Evolutionary conservation across 2,797 vertebrate genomes (phyloP).

Genomic region (Semotilus atromaculatus): DNA sequence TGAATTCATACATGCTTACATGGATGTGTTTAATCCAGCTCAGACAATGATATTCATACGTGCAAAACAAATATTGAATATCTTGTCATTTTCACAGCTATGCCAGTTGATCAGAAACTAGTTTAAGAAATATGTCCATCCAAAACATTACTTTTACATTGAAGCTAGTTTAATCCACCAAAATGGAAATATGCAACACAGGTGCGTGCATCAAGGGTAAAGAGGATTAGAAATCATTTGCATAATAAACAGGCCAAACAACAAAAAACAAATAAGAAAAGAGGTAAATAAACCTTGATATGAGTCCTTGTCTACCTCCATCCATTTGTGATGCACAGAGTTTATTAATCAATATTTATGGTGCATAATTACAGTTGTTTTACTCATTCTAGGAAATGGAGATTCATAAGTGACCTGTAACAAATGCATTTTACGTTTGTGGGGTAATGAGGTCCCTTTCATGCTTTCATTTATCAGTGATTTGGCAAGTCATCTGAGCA

Average conservation of each 20-base stretch:
- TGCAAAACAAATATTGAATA: constrained; percentile 1
- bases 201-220: constrained; percentile 67
- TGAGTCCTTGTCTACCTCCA: constrained; percentile 76
- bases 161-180: constrained; percentile 64
- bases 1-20: constrained; percentile 40
- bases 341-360: constrained; percentile 96
- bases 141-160: constrained; percentile 37
- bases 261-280: constrained; percentile 48
- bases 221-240: constrained; percentile 73
- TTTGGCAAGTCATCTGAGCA: constrained; percentile 85
- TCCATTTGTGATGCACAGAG: constrained; percentile 80
- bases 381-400: constrained; percentile 86
- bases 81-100: not conserved
- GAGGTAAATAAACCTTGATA: constrained; percentile 77
- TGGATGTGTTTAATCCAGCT: constrained; percentile 38
- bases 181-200: constrained; percentile 56
- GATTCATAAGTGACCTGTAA: constrained; percentile 94
- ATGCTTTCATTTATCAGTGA: constrained; percentile 87
- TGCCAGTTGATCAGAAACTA: constrained; percentile 32
- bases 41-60: constrained; percentile 19
- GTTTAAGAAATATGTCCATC: constrained; percentile 44
- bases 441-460: constrained; percentile 87
- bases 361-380: constrained; percentile 90
- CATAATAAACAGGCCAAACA: constrained; percentile 74
- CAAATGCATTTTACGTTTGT: constrained; percentile 81